Base-by-base conservation (phyloP, 2,888 invertebrate species). In the Eristalis arbustorum region DNA sequence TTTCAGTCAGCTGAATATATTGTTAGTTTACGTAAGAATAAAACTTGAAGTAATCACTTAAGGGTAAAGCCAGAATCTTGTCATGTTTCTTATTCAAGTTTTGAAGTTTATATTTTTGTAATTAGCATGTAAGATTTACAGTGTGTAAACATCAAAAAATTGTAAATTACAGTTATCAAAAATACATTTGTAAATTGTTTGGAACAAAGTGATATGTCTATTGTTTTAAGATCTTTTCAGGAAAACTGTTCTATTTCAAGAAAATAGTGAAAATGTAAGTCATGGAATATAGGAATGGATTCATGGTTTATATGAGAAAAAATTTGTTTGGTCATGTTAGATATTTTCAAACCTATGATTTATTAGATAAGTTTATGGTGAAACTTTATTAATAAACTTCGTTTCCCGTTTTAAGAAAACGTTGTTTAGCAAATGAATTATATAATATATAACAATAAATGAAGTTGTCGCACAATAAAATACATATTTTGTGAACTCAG, bases 1-100 rank as follows among this genome's bases (percentile, higher is more conserved):
- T 93, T 91, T 75, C 93, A 92, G 84, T 91, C 92, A 57, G 91
- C 92, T 40, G 92, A 92, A 88, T 83, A 79, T 79, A 67, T 87
- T 64, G 34, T 61, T n/a, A 83, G 59, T 5, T 49, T 83, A 62
- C 37, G 31, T n/a, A 49, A 63, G 14, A 68, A 0, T 22, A 75
- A 64, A 78, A 40, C 59, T 37, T 72, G 28, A 63, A 40, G 0
- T 14, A 31, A 37, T 25, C 31, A 23, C 28, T 61, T 28, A 34
- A 67, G 23, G 23, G n/a, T 11, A 67, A 68, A 62, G 87, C 87
- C 87, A 37, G 59, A 28, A 68, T 87, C 87, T 87, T 87, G 87
- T 87, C 87, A 68, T 13, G 59, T 23, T 63, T 34, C 68, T 82
- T n/a, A 57, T 57, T 61, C 28, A 34, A 68, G 23, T 66, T 59